Percentiles rank a stretch among this genome's conserved stretches.
phyloP scores from a whole-genome alignment of 1,140 invertebrate genomes.

The Pectinophora gossypiella region DNA sequence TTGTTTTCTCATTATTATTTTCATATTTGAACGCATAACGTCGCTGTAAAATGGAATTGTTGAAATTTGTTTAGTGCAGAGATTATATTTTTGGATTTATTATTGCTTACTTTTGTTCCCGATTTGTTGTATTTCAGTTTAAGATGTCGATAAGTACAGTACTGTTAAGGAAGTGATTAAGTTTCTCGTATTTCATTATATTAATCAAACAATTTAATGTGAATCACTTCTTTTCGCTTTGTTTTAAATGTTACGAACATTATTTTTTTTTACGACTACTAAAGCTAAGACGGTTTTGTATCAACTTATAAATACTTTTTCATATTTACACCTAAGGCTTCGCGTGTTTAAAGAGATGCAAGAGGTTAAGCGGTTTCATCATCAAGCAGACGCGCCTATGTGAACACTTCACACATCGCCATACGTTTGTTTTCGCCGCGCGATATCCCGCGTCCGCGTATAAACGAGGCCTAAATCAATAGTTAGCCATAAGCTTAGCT shows the following conservation, averaged over 20 bases:
- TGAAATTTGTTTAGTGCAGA: conserved; percentile 54
- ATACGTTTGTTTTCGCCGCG: too few species aligned
- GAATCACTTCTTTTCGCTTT: background rate
- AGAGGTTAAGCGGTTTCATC: too few species aligned
- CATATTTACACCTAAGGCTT: too few species aligned
- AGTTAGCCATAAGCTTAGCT: background rate
- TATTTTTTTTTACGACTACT: background rate
- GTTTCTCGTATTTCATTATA: too few species aligned
- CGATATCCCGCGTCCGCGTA: too few species aligned
- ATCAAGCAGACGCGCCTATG: too few species aligned
- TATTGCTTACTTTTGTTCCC: conserved; percentile 54
- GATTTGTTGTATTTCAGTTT: conserved; percentile 57
- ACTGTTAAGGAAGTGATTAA: conserved; percentile 22
- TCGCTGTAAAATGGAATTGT: conserved; percentile 54
- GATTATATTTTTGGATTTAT: conserved; percentile 71
- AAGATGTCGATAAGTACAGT: conserved; percentile 38
- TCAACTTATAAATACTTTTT: background rate
- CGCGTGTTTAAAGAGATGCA: too few species aligned
- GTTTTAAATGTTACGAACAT: background rate
- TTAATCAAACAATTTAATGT: background rate
- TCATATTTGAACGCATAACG: conserved; percentile 3
- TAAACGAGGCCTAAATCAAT: too few species aligned
- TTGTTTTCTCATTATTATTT: conserved; percentile 13
- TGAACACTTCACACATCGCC: too few species aligned
- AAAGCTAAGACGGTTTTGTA: background rate